phyloP scores from a whole-genome alignment of 2,888 invertebrate species.

The Trachelus troglodyta region DNA sequence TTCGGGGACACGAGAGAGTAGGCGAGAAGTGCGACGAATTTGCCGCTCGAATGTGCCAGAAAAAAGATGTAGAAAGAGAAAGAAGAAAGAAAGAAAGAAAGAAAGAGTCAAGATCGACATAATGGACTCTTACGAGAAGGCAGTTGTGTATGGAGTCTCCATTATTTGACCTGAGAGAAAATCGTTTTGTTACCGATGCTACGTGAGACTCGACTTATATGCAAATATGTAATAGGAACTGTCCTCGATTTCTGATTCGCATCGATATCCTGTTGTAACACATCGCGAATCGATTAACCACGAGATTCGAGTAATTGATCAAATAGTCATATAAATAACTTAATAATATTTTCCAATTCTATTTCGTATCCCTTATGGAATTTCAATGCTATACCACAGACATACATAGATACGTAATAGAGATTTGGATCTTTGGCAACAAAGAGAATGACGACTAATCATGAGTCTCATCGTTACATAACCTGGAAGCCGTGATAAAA shows the following conservation, averaged over 20 bases:
- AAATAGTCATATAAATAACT: background rate
- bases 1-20: conserved; percentile 10
- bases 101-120: background rate
- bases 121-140: conserved; percentile 6
- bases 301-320: background rate
- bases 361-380: background rate
- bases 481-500: background rate
- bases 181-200: conserved; percentile 27
- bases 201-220: background rate
- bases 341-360: background rate
- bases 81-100: background rate
- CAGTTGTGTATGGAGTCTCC: conserved; percentile 5
- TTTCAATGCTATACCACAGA: background rate
- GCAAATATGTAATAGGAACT: conserved; percentile 20
- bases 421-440: background rate
- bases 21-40: conserved; percentile 5
- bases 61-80: background rate
- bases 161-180: conserved; percentile 30
- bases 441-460: background rate
- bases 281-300: conserved; percentile 28
- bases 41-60: background rate
- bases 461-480: background rate
- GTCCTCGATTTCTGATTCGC: conserved; percentile 23
- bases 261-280: conserved; percentile 28
- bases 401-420: background rate